These are phyloP conservation scores for Leuctra nigra DNA, from an alignment of 2,888 invertebrate species.

Conservation along the genomic window DNA sequence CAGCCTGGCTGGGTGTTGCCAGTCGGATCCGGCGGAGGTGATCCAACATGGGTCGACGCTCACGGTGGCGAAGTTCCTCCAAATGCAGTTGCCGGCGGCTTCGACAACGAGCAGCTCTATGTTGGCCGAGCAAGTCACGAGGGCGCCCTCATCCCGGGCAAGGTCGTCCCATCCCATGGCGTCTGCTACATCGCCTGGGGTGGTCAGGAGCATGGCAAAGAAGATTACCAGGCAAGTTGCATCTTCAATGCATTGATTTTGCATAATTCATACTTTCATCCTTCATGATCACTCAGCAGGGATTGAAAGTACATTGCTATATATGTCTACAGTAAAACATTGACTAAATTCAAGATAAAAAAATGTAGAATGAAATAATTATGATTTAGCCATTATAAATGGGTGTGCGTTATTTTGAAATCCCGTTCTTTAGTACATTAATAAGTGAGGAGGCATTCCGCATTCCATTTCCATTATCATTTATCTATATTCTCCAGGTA, in stretches of 20 bases:
- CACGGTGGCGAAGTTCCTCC: conserved; percentile 63
- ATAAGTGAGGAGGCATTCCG: no score
- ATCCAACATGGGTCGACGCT: conserved; percentile 60
- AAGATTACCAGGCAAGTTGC: conserved; percentile 59
- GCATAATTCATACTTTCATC: no score
- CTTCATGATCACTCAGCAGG: no score
- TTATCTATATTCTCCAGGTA: conserved; percentile 41
- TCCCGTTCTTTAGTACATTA: no score
- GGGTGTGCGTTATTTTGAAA: no score
- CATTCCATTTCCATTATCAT: background rate
- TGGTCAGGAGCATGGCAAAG: conserved; percentile 59
- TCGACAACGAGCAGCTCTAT: conserved; percentile 55
- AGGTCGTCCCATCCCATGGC: conserved; percentile 61
- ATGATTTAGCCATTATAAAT: no score
- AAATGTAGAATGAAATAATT: no score
- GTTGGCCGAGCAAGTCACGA: conserved; percentile 63
- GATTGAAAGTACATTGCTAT: no score
- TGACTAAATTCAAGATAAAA: no score
- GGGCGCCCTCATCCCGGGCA: conserved; percentile 72
- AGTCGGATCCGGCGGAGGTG: conserved; percentile 36
- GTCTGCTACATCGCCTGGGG: conserved; percentile 71
- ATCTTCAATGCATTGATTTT: no score
- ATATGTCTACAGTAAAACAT: no score
- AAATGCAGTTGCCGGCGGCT: conserved; percentile 63
- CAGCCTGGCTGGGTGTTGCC: conserved; percentile 25